Percentiles rank a stretch among this genome's conserved stretches.
phyloP scores from a whole-genome alignment of 2,113 vertebrate genomes.

The Bubalus kerabau region DNA sequence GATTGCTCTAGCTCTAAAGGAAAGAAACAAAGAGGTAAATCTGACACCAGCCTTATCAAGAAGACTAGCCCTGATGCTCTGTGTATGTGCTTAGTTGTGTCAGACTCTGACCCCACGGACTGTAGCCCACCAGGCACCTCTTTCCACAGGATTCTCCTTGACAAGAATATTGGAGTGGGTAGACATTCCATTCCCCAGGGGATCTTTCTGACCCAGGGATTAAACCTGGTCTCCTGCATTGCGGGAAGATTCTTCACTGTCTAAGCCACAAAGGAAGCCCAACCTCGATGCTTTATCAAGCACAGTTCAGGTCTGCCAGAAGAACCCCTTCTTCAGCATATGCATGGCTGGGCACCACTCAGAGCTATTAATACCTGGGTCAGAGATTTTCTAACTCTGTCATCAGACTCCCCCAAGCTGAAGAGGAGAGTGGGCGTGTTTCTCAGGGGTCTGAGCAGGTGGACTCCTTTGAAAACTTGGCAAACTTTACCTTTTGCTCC shows the following conservation, averaged over 20 bases:
- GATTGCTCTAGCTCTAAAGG: neutral
- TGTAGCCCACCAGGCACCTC: neutral
- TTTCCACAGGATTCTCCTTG: neutral
- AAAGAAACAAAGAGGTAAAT: neutral
- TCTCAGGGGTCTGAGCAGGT: neutral
- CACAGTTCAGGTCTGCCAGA: neutral
- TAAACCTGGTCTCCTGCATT: neutral
- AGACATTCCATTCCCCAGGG: neutral
- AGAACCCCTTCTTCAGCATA: too few species aligned
- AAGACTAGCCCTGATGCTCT: too few species aligned
- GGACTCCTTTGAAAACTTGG: neutral
- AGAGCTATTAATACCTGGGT: neutral
- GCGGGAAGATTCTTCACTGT: neutral
- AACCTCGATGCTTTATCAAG: neutral
- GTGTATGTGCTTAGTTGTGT: neutral
- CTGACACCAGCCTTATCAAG: neutral
- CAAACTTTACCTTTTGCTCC: neutral
- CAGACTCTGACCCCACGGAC: neutral
- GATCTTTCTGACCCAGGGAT: neutral
- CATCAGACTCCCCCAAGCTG: neutral
- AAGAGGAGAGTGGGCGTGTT: rapidly evolving
- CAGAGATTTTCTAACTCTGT: neutral
- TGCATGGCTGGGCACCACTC: neutral
- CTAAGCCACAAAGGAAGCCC: neutral
- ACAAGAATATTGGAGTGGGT: neutral